Conservation (phyloP, 2,797 vertebrate species). For the Phataginus tetradactyla region DNA sequence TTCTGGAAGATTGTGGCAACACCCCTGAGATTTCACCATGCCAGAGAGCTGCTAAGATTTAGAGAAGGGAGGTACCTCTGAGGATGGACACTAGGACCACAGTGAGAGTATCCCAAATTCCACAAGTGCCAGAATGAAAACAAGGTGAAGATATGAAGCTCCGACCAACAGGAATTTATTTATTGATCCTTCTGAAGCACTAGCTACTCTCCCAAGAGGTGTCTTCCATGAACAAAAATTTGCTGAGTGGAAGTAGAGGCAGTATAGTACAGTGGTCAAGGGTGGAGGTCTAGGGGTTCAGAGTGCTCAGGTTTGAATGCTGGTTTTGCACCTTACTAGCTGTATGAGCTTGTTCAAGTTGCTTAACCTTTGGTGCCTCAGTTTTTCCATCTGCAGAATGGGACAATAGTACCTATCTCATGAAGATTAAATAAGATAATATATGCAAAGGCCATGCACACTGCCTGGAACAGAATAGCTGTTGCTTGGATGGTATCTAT, state of each 20-base stretch:
- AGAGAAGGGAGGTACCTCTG: background rate
- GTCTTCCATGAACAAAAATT: background rate
- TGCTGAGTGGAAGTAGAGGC: background rate
- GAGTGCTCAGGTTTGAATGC: background rate
- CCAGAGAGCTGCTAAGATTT: background rate
- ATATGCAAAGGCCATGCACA: background rate
- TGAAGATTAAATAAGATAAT: background rate
- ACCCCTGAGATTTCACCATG: background rate
- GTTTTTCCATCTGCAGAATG: background rate
- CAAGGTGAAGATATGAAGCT: background rate
- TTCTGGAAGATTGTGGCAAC: slow-evolving; percentile 22
- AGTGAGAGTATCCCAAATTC: background rate
- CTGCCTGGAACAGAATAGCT: background rate
- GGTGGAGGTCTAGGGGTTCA: background rate
- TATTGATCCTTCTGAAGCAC: background rate
- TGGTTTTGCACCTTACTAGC: background rate
- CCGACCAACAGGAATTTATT: background rate
- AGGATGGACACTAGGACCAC: background rate
- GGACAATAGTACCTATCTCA: background rate
- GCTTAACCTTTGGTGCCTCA: background rate
- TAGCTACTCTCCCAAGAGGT: background rate
- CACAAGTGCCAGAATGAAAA: background rate
- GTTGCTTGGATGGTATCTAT: background rate
- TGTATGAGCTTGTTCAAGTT: background rate
- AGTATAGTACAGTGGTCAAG: background rate